Evolutionary conservation across 1,140 invertebrate species (phyloP).

Genomic region (Dysdera silvatica): DNA sequence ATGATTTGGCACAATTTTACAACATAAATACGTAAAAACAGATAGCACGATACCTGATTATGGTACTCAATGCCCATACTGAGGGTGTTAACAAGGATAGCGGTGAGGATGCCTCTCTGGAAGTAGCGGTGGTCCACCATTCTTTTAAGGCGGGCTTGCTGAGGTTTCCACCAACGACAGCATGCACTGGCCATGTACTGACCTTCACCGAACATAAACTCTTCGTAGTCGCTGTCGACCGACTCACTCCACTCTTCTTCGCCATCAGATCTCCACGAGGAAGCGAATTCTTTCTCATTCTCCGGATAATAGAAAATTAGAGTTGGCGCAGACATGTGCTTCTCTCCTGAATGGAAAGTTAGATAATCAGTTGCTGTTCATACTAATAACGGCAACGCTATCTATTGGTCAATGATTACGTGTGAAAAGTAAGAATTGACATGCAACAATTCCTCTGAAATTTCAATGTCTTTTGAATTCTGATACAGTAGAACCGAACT

Average conservation of each 20-base stretch:
- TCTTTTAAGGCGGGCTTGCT: constrained; percentile 27
- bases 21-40: too few species aligned
- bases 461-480: too few species aligned
- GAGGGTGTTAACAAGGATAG: constrained; percentile 96
- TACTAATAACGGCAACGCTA: too few species aligned
- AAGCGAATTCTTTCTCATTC: constrained; percentile 1
- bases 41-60: constrained; percentile 55
- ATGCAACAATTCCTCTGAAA: too few species aligned
- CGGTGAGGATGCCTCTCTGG: constrained; percentile 88
- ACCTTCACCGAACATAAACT: constrained; percentile 13
- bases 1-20: too few species aligned
- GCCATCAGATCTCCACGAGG: constrained; percentile 33
- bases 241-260: constrained; percentile 28
- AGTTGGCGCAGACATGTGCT: constrained; percentile 40
- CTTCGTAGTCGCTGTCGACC: constrained; percentile 25
- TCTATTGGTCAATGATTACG: too few species aligned
- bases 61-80: constrained; percentile 99
- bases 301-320: constrained; percentile 36
- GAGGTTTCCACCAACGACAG: constrained; percentile 23
- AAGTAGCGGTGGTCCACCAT: constrained; percentile 51
- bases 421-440: too few species aligned
- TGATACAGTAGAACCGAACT: too few species aligned
- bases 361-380: too few species aligned
- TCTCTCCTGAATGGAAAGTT: constrained; percentile 39
- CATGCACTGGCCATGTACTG: not conserved